Percentiles rank a stretch among this genome's conserved stretches.
These are phyloP conservation scores for Caenorhabditis japonica DNA, from an alignment of 2,888 invertebrate species.

Conservation along the genomic window DNA sequence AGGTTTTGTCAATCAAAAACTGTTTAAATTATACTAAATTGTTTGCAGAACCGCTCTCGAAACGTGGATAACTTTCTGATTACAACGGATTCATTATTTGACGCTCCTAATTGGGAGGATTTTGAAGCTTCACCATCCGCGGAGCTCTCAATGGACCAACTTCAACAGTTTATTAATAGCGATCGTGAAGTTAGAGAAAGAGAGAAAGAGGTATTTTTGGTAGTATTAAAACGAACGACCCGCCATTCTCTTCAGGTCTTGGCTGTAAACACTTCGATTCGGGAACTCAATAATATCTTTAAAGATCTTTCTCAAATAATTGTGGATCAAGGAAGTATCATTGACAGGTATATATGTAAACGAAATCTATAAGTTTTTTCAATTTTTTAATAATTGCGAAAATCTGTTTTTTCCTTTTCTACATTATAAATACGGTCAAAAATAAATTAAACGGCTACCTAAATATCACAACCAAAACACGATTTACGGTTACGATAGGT, in stretches of 20 bases:
- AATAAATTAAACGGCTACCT: background rate
- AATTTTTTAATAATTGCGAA: too few relatives aligned
- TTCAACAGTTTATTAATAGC: slow-evolving; percentile 88
- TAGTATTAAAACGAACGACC: background rate
- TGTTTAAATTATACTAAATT: background rate
- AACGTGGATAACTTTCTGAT: slow-evolving; percentile 59
- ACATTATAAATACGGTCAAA: too few relatives aligned
- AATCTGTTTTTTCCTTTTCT: too few relatives aligned
- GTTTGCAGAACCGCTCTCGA: slow-evolving; percentile 46
- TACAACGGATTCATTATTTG: slow-evolving; percentile 40
- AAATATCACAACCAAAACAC: too few relatives aligned
- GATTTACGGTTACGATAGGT: too few relatives aligned
- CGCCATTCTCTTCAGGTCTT: slow-evolving; percentile 60
- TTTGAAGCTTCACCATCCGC: slow-evolving; percentile 51
- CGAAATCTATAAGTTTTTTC: too few relatives aligned
- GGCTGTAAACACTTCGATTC: slow-evolving; percentile 81
- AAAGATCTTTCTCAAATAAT: slow-evolving; percentile 87
- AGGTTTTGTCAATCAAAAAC: too few relatives aligned
- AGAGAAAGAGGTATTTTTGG: slow-evolving; percentile 70
- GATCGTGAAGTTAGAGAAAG: slow-evolving; percentile 72
- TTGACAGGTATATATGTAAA: slow-evolving; percentile 90
- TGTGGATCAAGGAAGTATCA: slow-evolving; percentile 87
- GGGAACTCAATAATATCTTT: slow-evolving; percentile 90
- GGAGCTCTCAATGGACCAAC: slow-evolving; percentile 81
- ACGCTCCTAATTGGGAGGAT: slow-evolving; percentile 57